These are phyloP conservation scores for Spisula solida DNA, from an alignment of 2,888 invertebrate species.

Conservation along the genomic window DNA sequence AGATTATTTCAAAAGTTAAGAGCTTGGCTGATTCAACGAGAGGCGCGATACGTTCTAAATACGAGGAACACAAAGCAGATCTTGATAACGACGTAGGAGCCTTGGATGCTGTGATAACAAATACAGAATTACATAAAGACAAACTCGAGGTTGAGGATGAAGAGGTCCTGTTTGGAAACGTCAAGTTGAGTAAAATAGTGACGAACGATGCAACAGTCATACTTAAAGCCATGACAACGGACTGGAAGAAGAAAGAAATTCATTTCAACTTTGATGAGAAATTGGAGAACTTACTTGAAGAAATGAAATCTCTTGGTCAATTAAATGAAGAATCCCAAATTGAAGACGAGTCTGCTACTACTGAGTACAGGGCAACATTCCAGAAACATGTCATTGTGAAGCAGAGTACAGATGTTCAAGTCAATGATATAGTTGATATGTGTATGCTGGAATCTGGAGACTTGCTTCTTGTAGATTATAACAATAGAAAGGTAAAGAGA, in stretches of 20 bases:
- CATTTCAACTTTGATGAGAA: constrained; percentile 18
- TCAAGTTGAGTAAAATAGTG: constrained; percentile 26
- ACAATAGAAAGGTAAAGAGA: constrained; percentile 6
- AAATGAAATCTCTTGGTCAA: constrained; percentile 11
- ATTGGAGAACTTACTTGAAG: constrained; percentile 7
- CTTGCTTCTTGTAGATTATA: constrained; percentile 9
- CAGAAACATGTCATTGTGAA: neutral
- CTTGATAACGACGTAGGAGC: constrained; percentile 25
- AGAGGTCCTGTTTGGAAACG: constrained; percentile 28
- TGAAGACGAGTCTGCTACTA: neutral
- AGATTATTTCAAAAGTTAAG: constrained; percentile 26
- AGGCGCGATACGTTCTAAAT: constrained; percentile 32
- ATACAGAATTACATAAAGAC: neutral
- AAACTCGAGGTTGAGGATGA: constrained; percentile 18
- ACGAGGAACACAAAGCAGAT: constrained; percentile 22
- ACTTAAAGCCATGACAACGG: constrained; percentile 9
- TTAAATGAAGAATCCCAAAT: neutral
- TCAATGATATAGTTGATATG: neutral
- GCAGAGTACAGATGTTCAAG: neutral
- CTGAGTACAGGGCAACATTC: constrained; percentile 15
- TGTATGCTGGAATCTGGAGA: constrained; percentile 21
- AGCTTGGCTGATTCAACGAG: constrained; percentile 10
- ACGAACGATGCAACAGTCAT: constrained; percentile 16
- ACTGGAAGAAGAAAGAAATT: constrained; percentile 30
- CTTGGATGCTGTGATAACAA: constrained; percentile 23